Evolutionary conservation across 2,797 vertebrate species (phyloP), one percentile per base, ranked within the genome.

Genomic region (Carcharodon carcharias): DNA sequence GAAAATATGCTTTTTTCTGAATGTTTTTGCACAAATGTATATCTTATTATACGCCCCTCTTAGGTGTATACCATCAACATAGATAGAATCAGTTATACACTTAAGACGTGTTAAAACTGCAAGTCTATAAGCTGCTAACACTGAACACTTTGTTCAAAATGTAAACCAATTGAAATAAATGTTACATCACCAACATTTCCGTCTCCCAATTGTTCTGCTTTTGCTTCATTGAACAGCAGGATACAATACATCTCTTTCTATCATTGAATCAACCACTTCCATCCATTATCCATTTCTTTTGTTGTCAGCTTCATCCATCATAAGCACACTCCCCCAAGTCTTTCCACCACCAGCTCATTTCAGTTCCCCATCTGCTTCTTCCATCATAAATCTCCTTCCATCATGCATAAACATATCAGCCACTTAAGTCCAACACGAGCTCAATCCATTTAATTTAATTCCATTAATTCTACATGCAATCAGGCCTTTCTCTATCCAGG

Each of bases 101-200:
- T 63, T 85, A 85, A 85, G 45, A 45, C 45, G 4, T 40, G 35
- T 93, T 92, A 67, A 67, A 40, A 45, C 2, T 40, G 61, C n/a
- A 67, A 85, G 40, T 67, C 61, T 40, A 40, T 4, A 63, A 63
- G 58, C 58, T 92, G n/a, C n/a, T 63, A 93, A 93, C 7, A 56
- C 28, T 58, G 88, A 91, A 58, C 21, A 63, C 67, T 93, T 93
- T 67, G 61, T 93, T 67, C n/a, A 21, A 93, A 93, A 67, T 63
- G 63, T n/a, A 93, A 93, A 61, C 58, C 14, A 67, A n/a, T 23
- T 93, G 89, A 35, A 93, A 93, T 65, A 93, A 93, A 93, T 65
- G 88, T 89, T 58, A 92, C 63, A 92, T 21, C 16, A 63, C 31
- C 35, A 93, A 93, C 14, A 23, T 93, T 92, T 93, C 85, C 0